phyloP scores from a whole-genome alignment of 1,140 invertebrate species.

The Aricia agestis region DNA sequence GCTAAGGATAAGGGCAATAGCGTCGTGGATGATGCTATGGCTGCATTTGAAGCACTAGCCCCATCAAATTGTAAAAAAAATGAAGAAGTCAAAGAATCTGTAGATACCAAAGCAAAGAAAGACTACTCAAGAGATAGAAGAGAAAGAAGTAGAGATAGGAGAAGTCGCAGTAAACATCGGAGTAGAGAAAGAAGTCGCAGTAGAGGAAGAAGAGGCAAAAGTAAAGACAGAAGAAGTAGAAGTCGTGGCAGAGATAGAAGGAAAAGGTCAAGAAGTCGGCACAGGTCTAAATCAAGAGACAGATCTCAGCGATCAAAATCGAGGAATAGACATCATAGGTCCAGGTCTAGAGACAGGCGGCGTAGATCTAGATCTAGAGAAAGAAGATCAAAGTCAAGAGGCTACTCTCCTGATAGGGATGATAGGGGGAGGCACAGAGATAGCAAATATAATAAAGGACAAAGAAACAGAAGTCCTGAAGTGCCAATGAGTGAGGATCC shows the following conservation, averaged over 20 bases:
- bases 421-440: slow-evolving; percentile 39
- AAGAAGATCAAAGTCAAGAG: slow-evolving; percentile 45
- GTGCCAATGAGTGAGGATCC: slow-evolving; percentile 80
- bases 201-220: slow-evolving; percentile 34
- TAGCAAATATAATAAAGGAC: slow-evolving; percentile 54
- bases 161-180: slow-evolving; percentile 40
- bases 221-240: slow-evolving; percentile 51
- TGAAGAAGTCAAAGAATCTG: slow-evolving; percentile 55
- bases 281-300: slow-evolving; percentile 17
- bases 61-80: slow-evolving; percentile 74
- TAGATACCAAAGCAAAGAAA: slow-evolving; percentile 42
- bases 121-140: slow-evolving; percentile 46
- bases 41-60: slow-evolving; percentile 91
- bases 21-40: slow-evolving; percentile 89
- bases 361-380: slow-evolving; percentile 26
- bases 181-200: slow-evolving; percentile 6
- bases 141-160: slow-evolving; percentile 44
- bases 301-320: slow-evolving; percentile 20
- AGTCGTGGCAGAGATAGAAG: slow-evolving; percentile 54
- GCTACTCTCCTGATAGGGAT: slow-evolving; percentile 50
- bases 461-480: slow-evolving; percentile 65
- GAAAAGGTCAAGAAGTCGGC: slow-evolving; percentile 42
- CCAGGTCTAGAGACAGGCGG: slow-evolving; percentile 28
- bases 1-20: slow-evolving; percentile 59
- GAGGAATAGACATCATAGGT: slow-evolving; percentile 40